Evolutionary conservation across 2,888 invertebrate species (phyloP), one percentile per base, ranked within the genome.

Genomic region (Meliscaeva auricollis): DNA sequence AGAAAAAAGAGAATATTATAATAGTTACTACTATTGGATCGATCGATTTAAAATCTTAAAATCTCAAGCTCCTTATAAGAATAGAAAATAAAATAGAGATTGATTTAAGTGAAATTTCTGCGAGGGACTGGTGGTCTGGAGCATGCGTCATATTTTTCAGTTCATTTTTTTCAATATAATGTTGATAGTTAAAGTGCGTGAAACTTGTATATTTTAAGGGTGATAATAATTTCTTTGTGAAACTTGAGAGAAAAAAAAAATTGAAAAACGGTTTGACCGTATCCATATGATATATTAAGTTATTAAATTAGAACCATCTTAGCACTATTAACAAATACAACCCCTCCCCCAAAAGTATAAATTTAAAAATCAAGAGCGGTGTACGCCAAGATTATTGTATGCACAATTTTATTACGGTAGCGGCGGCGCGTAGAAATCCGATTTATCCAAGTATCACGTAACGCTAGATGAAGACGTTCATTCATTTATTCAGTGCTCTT

Each of bases 101-200:
- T 20, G 3, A 38, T 20, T 56, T 38, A 6, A 38, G 58, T 38
- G 13, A 32, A 56, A 13, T 56, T 35, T 41, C n/a, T 60, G 22
- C 4, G 38, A 60, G 15, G 9, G 44, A 44, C 22, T 35, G 38
- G 15, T n/a, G 26, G 44, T 22, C 22, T 48, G 46, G 81, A 81
- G 81, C 81, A 81, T 81, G 81, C 81, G 81, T 66, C 64, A 41
- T 9, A 64, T 50, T 81, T 75, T 75, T 41, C 60, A 22, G 6
- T 35, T 38, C 20, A 58, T 26, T 60, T 48, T 70, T 52, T 30
- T 35, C 26, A 54, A 62, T 60, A 60, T 15, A 60, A 62, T 56
- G 13, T 62, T 30, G 22, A 17, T 48, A 38, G 22, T 64, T 56
- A 66, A 7, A 68, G 30, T 64, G 50, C 54, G 48, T 74, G 50